A percentile compares a stretch with the other conserved stretches of the same genome.
These are phyloP conservation scores for Esperia sulphurella DNA, from an alignment of 2,888 invertebrate species.

Conservation along the genomic window DNA sequence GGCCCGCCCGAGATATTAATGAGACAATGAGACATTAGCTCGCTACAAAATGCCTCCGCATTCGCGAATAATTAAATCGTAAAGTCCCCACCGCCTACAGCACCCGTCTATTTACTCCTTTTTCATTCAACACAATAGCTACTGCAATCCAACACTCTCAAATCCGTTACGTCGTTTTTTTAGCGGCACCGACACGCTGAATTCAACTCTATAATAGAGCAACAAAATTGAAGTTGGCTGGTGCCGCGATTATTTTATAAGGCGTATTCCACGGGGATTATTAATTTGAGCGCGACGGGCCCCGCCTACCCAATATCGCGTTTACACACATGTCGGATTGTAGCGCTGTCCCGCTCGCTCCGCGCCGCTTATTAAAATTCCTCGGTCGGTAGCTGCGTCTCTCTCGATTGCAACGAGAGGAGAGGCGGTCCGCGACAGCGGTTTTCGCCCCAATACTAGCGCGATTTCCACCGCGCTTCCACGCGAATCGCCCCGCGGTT, in stretches of 20 bases:
- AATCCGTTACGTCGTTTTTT: constrained; percentile 51
- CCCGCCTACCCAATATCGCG: constrained; percentile 74
- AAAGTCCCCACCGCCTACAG: constrained; percentile 78
- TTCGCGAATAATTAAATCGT: constrained; percentile 80
- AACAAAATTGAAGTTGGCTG: constrained; percentile 30
- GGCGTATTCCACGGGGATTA: constrained; percentile 70
- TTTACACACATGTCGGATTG: constrained; percentile 71
- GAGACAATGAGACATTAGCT: constrained; percentile 79
- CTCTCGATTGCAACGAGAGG: constrained; percentile 51
- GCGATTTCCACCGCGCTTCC: constrained; percentile 74
- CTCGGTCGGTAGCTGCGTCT: constrained; percentile 71
- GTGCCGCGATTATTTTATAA: constrained; percentile 38
- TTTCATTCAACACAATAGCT: constrained; percentile 79
- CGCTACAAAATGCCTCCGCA: constrained; percentile 79
- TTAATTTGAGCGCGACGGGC: constrained; percentile 78
- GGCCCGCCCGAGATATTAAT: constrained; percentile 75
- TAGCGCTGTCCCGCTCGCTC: constrained; percentile 69
- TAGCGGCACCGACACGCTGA: constrained; percentile 21
- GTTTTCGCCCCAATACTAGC: constrained; percentile 68
- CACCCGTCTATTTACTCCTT: constrained; percentile 77
- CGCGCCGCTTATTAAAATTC: constrained; percentile 79
- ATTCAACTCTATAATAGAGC: constrained; percentile 19
- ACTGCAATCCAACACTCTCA: constrained; percentile 65
- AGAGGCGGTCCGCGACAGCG: constrained; percentile 59
- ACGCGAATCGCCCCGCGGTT: constrained; percentile 66